These are phyloP conservation scores for Parnassius orleans DNA, from an alignment of 2,888 invertebrate species.

Conservation along the genomic window DNA sequence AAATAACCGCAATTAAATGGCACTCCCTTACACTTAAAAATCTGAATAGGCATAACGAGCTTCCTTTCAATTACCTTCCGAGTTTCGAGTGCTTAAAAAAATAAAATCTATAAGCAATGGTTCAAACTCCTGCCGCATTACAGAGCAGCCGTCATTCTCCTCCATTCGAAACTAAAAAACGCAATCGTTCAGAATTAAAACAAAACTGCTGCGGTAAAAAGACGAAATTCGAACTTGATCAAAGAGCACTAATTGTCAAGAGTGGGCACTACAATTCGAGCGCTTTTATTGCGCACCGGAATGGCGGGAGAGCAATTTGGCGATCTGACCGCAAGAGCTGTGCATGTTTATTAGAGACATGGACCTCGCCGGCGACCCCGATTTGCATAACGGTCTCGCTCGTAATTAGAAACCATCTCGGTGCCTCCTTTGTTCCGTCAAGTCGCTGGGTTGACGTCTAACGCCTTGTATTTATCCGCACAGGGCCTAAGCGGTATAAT, in stretches of 20 bases:
- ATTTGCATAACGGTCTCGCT: conserved; percentile 79
- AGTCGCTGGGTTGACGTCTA: conserved; percentile 62
- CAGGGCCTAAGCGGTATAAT: conserved; percentile 57
- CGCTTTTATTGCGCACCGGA: conserved; percentile 62
- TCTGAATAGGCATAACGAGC: conserved; percentile 9
- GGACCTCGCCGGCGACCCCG: conserved; percentile 62
- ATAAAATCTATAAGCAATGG: conserved; percentile 15
- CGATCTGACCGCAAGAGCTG: conserved; percentile 71
- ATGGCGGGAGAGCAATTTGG: conserved; percentile 70
- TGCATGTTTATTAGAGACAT: conserved; percentile 79
- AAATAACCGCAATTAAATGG: conserved; percentile 9
- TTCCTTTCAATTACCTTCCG: conserved; percentile 10
- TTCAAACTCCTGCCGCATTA: conserved; percentile 19
- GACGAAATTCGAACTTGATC: conserved; percentile 43
- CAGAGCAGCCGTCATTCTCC: conserved; percentile 18
- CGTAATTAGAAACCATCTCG: conserved; percentile 81
- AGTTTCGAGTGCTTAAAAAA: conserved; percentile 21
- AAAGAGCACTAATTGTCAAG: conserved; percentile 64
- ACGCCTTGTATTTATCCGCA: conserved; percentile 69
- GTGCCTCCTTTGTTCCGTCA: conserved; percentile 72
- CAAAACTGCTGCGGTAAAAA: conserved; percentile 32
- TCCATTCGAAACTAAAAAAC: conserved; percentile 32
- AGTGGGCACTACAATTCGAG: conserved; percentile 55
- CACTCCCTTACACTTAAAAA: conserved; percentile 4
- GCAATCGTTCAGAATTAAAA: conserved; percentile 33